Conservation (phyloP, 1,140 invertebrate species). For the Hycleus cichorii region DNA sequence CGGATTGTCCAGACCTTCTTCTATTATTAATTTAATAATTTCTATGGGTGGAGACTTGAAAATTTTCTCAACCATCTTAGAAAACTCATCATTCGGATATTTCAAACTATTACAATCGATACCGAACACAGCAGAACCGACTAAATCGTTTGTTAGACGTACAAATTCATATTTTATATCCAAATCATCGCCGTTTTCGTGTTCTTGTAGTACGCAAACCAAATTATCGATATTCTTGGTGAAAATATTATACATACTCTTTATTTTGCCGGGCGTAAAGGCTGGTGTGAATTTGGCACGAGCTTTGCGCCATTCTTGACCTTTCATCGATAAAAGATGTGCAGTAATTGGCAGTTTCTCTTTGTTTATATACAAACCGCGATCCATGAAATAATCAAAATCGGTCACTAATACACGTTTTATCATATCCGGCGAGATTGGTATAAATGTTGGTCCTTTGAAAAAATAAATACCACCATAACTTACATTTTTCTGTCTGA, state of each 20-base stretch:
- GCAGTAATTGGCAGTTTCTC: conserved; percentile 42
- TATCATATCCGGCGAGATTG: conserved; percentile 46
- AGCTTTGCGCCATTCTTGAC: conserved; percentile 44
- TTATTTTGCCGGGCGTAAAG: conserved; percentile 46
- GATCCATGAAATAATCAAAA: conserved; percentile 44
- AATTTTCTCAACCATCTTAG: conserved; percentile 2
- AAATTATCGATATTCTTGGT: conserved; percentile 5
- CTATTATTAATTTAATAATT: conserved; percentile 30
- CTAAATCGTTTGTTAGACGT: conserved; percentile 12
- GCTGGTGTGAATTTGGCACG: conserved; percentile 42
- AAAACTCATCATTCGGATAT: conserved; percentile 39
- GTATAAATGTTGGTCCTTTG: conserved; percentile 19
- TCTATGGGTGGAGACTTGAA: conserved; percentile 1
- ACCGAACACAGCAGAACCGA: conserved; percentile 41
- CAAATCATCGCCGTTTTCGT: not conserved
- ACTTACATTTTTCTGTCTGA: conserved; percentile 21
- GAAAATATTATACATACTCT: conserved; percentile 38
- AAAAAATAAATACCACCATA: conserved; percentile 17
- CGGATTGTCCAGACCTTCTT: conserved; percentile 3
- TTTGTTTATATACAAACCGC: conserved; percentile 39
- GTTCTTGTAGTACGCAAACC: not conserved
- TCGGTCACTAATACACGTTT: conserved; percentile 44
- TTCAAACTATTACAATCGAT: conserved; percentile 42
- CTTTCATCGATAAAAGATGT: conserved; percentile 42
- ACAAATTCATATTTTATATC: conserved; percentile 10